Base-by-base conservation (phyloP, 2,888 invertebrate genomes). In the Drosophila mimetica region DNA sequence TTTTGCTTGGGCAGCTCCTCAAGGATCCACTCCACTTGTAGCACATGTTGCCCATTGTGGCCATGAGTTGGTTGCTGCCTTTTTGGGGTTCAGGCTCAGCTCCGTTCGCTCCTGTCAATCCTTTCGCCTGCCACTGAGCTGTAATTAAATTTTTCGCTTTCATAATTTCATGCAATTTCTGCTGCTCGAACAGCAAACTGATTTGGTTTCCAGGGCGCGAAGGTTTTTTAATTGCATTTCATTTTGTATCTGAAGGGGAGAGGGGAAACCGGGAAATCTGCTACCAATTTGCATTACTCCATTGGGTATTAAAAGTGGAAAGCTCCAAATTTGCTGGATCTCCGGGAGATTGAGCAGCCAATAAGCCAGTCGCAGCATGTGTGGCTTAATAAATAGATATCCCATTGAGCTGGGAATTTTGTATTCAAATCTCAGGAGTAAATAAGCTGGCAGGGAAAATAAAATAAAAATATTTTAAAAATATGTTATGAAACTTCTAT, bases 61-160 rank as follows among this genome's bases (percentile, higher is more conserved):
- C 0, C 30, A 28, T 22, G 52, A 9, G 42, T n/a, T n/a, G n/a
- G n/a, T n/a, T n/a, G 41, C 28, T 16, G 74, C 58, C 64, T 42
- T 71, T 65, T 76, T 57, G 50, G 50, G 65, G 66, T 57, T 71
- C 52, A 46, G 47, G 2, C 14, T 30, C 11, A 4, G 25, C 7
- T 5, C 8, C 7, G 14, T 7, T 25, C 25, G 9, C 11, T 28
- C 14, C 58, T 25, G 52, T 37, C 52, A 34, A 51, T 48, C 30
- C 42, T 22, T 14, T n/a, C 67, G 47, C 61, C 66, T 52, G 61
- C 70, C 75, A 66, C 70, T 74, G 61, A 53, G 75, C 63, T 82
- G 88, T 84, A 84, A 84, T 84, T 84, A 85, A 76, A 84, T 84
- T 87, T 87, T 72, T 71, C 76, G 58, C 86, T 71, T 86, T 81